Evolutionary conservation across 1,140 invertebrate species (phyloP).

Genomic region (Uloborus diversus): DNA sequence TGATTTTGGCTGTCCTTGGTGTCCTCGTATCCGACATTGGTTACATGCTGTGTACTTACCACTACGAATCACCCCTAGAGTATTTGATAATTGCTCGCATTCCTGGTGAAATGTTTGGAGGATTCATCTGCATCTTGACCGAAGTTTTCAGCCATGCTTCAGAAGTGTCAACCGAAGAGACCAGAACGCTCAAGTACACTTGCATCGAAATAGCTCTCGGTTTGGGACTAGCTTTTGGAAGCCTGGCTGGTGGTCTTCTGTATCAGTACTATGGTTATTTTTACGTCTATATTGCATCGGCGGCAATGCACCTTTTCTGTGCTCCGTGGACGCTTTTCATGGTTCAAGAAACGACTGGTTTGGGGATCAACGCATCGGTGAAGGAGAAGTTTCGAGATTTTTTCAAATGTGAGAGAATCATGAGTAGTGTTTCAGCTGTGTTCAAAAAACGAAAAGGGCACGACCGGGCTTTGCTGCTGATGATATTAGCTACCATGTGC

Average conservation of each 20-base stretch:
- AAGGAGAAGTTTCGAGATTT: neutral
- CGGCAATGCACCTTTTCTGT: neutral
- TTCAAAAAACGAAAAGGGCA: slow-evolving; percentile 61
- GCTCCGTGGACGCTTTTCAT: neutral
- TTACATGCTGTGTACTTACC: neutral
- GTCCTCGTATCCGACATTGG: slow-evolving; percentile 73
- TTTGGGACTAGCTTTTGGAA: slow-evolving; percentile 63
- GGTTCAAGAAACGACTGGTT: slow-evolving; percentile 4
- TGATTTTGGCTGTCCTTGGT: slow-evolving; percentile 81
- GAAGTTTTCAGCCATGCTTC: slow-evolving; percentile 14
- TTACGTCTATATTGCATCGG: neutral
- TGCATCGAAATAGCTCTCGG: slow-evolving; percentile 63
- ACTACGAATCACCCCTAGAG: neutral
- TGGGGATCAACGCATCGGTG: neutral
- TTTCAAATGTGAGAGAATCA: slow-evolving; percentile 60
- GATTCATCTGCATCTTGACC: slow-evolving; percentile 28
- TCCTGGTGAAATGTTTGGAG: slow-evolving; percentile 9
- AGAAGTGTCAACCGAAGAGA: neutral
- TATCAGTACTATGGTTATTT: slow-evolving; percentile 28
- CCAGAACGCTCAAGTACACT: slow-evolving; percentile 70
- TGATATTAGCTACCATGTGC: slow-evolving; percentile 61
- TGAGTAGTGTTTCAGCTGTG: slow-evolving; percentile 61
- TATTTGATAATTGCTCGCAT: slow-evolving; percentile 13
- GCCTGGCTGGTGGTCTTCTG: slow-evolving; percentile 1
- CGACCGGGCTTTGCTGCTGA: slow-evolving; percentile 60